Evolutionary conservation across 1,140 invertebrate genomes (phyloP).

Genomic region (Drosophila ananassae): DNA sequence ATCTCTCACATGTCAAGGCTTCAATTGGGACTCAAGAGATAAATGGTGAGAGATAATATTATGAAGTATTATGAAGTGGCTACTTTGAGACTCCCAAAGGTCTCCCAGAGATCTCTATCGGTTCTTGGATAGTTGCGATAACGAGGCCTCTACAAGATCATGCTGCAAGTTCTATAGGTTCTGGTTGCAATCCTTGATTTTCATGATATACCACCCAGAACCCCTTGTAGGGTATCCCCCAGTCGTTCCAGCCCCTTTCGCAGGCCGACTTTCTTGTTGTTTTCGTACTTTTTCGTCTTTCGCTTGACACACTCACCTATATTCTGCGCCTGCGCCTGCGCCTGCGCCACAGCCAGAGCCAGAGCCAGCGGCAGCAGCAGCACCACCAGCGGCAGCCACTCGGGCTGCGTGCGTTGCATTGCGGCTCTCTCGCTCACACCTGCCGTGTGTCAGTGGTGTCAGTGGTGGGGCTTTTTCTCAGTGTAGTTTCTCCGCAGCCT

Average conservation of each 20-base stretch:
- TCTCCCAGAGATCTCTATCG: too few relatives aligned
- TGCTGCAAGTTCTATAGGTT: too few relatives aligned
- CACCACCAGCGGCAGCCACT: slow-evolving; percentile 22
- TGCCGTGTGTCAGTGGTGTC: slow-evolving; percentile 6
- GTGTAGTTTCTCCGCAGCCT: slow-evolving; percentile 4
- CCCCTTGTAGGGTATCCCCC: slow-evolving; percentile 16
- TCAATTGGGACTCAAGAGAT: background rate
- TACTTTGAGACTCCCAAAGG: too few relatives aligned
- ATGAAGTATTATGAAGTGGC: background rate
- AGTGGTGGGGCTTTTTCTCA: slow-evolving; percentile 3
- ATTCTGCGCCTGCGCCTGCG: slow-evolving; percentile 71
- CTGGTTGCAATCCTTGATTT: background rate
- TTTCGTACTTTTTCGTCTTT: slow-evolving; percentile 52
- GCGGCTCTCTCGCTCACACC: slow-evolving; percentile 49
- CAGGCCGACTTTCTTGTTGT: slow-evolving; percentile 27
- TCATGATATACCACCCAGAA: background rate
- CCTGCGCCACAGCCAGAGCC: slow-evolving; percentile 20
- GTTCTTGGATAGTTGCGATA: too few relatives aligned
- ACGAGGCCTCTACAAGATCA: too few relatives aligned
- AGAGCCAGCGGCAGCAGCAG: slow-evolving; percentile 41
- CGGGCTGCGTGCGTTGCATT: slow-evolving; percentile 69
- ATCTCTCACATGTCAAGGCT: slow-evolving; percentile 36
- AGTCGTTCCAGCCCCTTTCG: slow-evolving; percentile 17
- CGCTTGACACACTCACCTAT: slow-evolving; percentile 80
- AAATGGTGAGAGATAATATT: background rate